Conservation (phyloP, 1,140 invertebrate genomes). For the Bombus affinis region DNA sequence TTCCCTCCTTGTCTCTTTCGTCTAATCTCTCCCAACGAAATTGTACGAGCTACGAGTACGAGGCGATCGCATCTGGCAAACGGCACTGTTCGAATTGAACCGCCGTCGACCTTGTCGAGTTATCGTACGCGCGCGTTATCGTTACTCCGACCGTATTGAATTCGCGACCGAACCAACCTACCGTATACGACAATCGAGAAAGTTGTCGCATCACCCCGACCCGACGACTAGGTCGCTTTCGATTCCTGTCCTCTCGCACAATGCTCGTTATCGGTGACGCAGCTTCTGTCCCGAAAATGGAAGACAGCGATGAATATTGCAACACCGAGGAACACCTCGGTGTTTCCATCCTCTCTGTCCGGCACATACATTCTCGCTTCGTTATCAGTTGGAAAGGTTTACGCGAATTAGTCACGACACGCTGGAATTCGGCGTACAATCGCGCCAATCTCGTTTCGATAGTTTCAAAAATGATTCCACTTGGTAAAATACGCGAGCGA, state of each 20-base stretch:
- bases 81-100: conserved; percentile 22
- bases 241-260: conserved; percentile 11
- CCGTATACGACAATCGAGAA: conserved; percentile 56
- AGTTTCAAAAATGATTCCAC: background rate
- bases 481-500: no score
- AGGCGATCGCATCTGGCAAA: conserved; percentile 61
- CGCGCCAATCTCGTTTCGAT: background rate
- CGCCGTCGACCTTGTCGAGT: conserved; percentile 22
- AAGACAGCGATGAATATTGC: conserved; percentile 24
- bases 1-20: background rate
- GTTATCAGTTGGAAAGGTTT: conserved; percentile 7
- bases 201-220: conserved; percentile 49
- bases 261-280: conserved; percentile 56
- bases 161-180: background rate
- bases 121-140: conserved; percentile 28
- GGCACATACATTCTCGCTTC: background rate
- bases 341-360: background rate
- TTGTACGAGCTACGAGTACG: conserved; percentile 50
- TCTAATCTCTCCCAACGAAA: conserved; percentile 48
- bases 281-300: conserved; percentile 34
- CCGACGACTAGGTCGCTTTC: background rate
- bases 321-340: background rate
- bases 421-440: background rate
- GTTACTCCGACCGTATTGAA: conserved; percentile 23
- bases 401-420: conserved; percentile 3